Base-by-base conservation (phyloP, 2,888 invertebrate species). In the Buathra laborator region DNA sequence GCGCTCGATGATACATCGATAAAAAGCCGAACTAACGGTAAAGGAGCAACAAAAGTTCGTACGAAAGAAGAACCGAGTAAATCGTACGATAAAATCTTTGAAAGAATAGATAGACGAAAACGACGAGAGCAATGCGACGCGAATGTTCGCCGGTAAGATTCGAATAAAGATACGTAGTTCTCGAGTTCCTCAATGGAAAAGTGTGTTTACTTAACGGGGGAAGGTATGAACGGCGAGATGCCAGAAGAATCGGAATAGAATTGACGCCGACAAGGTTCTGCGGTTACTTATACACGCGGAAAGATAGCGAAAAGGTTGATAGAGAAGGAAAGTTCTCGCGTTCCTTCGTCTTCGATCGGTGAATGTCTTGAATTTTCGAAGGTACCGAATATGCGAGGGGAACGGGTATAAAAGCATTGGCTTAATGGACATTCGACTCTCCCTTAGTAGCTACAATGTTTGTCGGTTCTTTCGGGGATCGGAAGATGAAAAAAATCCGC, bases 351-450 rank as follows among this genome's bases (percentile, higher is more conserved):
- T 59, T 24, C 24, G 12, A 24, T 59, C 59, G 29, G 5, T 29
- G 59, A 59, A 14, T 59, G 59, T 59, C 59, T 32, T 24, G 59
- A 59, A 59, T 59, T 59, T 59, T 24, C 4, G 29, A 14, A 59
- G 29, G 29, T 32, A 59, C 59, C 14, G 59, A 59, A 59, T 59
- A 59, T 59, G 24, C 59, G 29, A 14, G 14, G 59, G 59, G 29
- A 29, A 6, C 37, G 37, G 37, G 19, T 32, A 12, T 24, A 59
- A 59, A 59, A 59, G 59, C 59, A 19, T 29, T 29, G 59, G 3
- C 59, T 29, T 59, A 59, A 59, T 59, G 59, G 59, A 59, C 59
- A 59, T 59, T 29, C 24, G 59, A 59, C 24, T 29, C 24, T 59
- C 59, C 59, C 29, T 59, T 59, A 12, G 0, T 14, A 29, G 24